Percentiles rank a stretch among this genome's conserved stretches.
These are phyloP conservation scores for Nymphalis urticae DNA, from an alignment of 2,888 invertebrate genomes.

Conservation along the genomic window DNA sequence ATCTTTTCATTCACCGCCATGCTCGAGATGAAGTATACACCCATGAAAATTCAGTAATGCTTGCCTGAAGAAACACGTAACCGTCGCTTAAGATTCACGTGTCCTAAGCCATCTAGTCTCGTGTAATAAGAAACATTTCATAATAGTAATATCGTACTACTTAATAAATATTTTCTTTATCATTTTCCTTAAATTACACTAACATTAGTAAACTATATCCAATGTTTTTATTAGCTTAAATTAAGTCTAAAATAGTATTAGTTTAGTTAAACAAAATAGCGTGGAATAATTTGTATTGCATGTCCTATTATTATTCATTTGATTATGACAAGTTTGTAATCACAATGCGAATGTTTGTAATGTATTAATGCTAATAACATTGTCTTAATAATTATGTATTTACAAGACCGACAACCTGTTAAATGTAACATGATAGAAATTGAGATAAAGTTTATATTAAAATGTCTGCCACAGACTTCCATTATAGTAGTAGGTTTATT, in stretches of 20 bases:
- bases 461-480: not conserved
- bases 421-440: conserved; percentile 11
- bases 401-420: conserved; percentile 24
- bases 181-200: too few relatives aligned
- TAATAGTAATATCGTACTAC: too few relatives aligned
- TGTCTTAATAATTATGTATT: conserved; percentile 22
- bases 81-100: too few relatives aligned
- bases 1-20: too few relatives aligned
- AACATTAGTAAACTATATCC: too few relatives aligned
- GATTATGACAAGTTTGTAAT: conserved; percentile 20
- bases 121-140: too few relatives aligned
- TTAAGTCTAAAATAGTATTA: not conserved
- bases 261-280: conserved; percentile 8
- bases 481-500: not conserved
- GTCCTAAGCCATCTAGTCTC: too few relatives aligned
- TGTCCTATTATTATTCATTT: conserved; percentile 31
- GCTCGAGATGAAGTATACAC: too few relatives aligned
- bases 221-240: too few relatives aligned
- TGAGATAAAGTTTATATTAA: conserved; percentile 7
- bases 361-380: conserved; percentile 20
- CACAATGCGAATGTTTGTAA: conserved; percentile 18
- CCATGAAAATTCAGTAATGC: too few relatives aligned
- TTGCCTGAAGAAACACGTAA: too few relatives aligned
- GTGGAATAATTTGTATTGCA: conserved; percentile 29
- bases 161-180: too few relatives aligned